These are phyloP conservation scores for Scaptomyza reducta DNA, from an alignment of 2,888 invertebrate genomes.

Conservation along the genomic window DNA sequence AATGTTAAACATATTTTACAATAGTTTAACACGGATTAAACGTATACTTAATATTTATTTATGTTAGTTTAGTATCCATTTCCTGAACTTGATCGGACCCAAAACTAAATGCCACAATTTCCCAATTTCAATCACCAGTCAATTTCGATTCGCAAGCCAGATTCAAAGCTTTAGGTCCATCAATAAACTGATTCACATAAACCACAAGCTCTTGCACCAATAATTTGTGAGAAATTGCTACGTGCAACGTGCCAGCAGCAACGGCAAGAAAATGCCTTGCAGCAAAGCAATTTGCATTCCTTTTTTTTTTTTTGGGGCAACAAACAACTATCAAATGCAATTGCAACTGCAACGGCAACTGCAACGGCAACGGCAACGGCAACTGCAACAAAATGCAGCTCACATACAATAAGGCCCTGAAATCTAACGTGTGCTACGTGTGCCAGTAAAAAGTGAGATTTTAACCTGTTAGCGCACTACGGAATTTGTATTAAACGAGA, in stretches of 20 bases:
- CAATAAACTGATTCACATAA: not conserved
- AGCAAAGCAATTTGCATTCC: conserved; percentile 59
- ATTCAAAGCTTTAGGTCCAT: not conserved
- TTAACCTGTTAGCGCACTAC: conserved; percentile 59
- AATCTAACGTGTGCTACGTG: conserved; percentile 57
- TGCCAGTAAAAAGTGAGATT: conserved; percentile 50
- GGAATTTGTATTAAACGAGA: conserved; percentile 69
- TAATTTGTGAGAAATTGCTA: conserved; percentile 39
- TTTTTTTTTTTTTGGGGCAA: conserved; percentile 15
- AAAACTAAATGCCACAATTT: conserved; percentile 1
- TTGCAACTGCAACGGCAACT: not conserved
- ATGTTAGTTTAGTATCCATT: not conserved
- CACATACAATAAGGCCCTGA: conserved; percentile 29
- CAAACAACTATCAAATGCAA: conserved; percentile 36
- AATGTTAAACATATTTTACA: not conserved
- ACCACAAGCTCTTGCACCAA: conserved; percentile 13
- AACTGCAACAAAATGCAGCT: conserved; percentile 47
- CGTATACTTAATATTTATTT: too few species aligned
- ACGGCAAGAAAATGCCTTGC: conserved; percentile 36
- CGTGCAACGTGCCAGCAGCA: conserved; percentile 31
- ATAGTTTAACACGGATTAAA: not conserved
- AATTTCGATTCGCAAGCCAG: not conserved
- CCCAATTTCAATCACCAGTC: not conserved
- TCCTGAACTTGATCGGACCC: not conserved
- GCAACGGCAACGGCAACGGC: conserved; percentile 8